Base-by-base conservation (phyloP, 2,113 vertebrate genomes). In the Salvelinus alpinus region DNA sequence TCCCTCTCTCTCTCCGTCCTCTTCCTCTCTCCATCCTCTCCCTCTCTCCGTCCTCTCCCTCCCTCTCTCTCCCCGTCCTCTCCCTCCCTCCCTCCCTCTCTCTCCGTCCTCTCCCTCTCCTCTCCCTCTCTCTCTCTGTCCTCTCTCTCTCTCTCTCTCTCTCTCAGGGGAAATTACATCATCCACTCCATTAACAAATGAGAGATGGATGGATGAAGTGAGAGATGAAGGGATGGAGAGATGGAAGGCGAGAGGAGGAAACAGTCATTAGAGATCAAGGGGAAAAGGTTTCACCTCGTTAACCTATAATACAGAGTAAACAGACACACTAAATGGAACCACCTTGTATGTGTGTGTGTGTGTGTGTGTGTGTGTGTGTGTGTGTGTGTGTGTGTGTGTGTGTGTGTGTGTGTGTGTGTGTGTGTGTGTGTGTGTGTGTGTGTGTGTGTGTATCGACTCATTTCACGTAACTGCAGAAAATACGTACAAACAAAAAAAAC, bases 251-350 rank as follows among this genome's bases (percentile, higher is more conserved):
- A 66, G 16, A 4, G 47, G 66, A 83, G 29, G 54, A 70, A 82
- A 72, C 72, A 82, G 80, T 82, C 85, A 87, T 90, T 80, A 80
- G 73, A 85, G 72, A 70, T 77, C 54, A 74, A 24, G 60, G 60
- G 73, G 70, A 62, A 78, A 51, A 80, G 80, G 86, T 84, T 81
- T 82, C 89, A 85, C 86, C 86, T 88, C 88, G 89, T 91, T 90
- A 90, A 89, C 85, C 59, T 66, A 47, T 91, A 90, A 91, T 87
- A 84, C 88, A 90, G 60, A 66, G 73, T 67, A 72, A 79, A 67
- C 34, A 59, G 31, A 73, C 25, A 73, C 51, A 75, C 85, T 86
- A 78, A 87, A 88, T 85, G 88, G 84, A 88, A 85, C 85, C 85
- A 47, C 16, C 34, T 13, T 48, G 31, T 48, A 22, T 54, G 51